These are phyloP conservation scores for Yponomeuta sedellus DNA, from an alignment of 2,888 invertebrate genomes.

Conservation along the genomic window DNA sequence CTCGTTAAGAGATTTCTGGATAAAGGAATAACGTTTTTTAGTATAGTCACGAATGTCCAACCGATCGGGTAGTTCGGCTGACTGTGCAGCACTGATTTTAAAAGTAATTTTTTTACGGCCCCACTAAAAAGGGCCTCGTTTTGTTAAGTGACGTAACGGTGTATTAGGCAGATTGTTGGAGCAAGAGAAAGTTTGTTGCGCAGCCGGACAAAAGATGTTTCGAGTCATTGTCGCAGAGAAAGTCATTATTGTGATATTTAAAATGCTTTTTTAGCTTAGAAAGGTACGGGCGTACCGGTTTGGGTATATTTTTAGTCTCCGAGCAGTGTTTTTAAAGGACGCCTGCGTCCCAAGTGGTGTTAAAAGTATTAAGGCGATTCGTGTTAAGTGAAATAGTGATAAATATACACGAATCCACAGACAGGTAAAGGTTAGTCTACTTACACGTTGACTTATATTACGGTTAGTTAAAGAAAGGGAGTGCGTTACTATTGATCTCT, in stretches of 20 bases:
- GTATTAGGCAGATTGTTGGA: slow-evolving; percentile 36
- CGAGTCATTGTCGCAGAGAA: slow-evolving; percentile 61
- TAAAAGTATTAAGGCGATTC: background rate
- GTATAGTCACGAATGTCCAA: slow-evolving; percentile 71
- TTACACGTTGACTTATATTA: background rate
- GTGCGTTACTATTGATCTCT: too few relatives aligned
- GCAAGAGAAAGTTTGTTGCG: slow-evolving; percentile 56
- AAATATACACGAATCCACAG: background rate
- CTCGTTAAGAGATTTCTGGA: slow-evolving; percentile 75
- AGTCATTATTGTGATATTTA: slow-evolving; percentile 56
- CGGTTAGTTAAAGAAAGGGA: too few relatives aligned
- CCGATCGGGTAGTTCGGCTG: slow-evolving; percentile 68
- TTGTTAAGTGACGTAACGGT: slow-evolving; percentile 40
- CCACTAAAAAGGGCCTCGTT: slow-evolving; percentile 24
- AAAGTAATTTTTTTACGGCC: slow-evolving; percentile 25
- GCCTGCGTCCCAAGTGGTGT: slow-evolving; percentile 35
- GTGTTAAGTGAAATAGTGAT: background rate
- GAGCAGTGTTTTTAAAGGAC: slow-evolving; percentile 47
- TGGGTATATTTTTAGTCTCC: slow-evolving; percentile 58
- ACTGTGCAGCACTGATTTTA: slow-evolving; percentile 47
- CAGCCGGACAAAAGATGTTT: slow-evolving; percentile 49
- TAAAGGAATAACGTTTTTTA: slow-evolving; percentile 75
- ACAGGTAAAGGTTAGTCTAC: background rate
- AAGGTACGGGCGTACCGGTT: slow-evolving; percentile 34
- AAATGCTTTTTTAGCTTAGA: slow-evolving; percentile 48